These are phyloP conservation scores for Takifugu rubripes DNA, from an alignment of 2,797 vertebrate genomes.

Conservation along the genomic window DNA sequence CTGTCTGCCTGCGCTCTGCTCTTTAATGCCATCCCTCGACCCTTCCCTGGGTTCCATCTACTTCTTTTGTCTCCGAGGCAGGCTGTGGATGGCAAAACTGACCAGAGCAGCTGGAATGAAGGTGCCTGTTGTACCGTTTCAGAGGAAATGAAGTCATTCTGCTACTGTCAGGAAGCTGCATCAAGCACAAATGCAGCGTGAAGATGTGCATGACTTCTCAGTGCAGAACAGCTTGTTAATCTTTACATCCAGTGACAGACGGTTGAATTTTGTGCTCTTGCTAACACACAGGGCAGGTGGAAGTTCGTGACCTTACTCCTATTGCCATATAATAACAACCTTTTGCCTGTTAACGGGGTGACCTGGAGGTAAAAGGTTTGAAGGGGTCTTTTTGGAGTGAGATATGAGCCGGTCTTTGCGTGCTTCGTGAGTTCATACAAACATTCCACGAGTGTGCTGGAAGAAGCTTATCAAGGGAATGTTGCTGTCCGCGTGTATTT, in stretches of 20 bases:
- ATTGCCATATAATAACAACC: conserved; percentile 35
- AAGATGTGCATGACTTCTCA: background rate
- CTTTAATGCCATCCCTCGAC: conserved; percentile 41
- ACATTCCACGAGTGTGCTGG: conserved; percentile 29
- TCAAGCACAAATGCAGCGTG: conserved; percentile 2
- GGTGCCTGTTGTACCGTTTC: conserved; percentile 9
- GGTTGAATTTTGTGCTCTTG: conserved; percentile 27
- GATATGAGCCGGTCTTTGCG: conserved; percentile 30
- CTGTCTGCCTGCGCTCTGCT: conserved; percentile 50
- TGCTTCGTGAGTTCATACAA: conserved; percentile 25
- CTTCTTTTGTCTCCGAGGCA: conserved; percentile 35
- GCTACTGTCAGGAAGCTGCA: conserved; percentile 39
- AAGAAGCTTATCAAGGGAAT: conserved; percentile 71
- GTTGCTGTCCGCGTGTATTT: conserved; percentile 46
- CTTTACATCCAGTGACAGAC: conserved; percentile 12
- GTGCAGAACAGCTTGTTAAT: conserved; percentile 38
- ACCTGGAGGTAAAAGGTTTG: conserved; percentile 33
- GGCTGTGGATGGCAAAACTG: conserved; percentile 30
- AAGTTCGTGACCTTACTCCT: conserved; percentile 32
- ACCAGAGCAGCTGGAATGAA: conserved; percentile 10
- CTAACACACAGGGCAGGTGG: conserved; percentile 27
- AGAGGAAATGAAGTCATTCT: conserved; percentile 27
- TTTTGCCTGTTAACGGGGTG: conserved; percentile 49
- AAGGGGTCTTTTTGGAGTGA: conserved; percentile 45
- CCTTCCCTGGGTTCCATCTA: conserved; percentile 28